Evolutionary conservation across 2,113 vertebrate species (phyloP).

Genomic region (Atherinomorus stipes): DNA sequence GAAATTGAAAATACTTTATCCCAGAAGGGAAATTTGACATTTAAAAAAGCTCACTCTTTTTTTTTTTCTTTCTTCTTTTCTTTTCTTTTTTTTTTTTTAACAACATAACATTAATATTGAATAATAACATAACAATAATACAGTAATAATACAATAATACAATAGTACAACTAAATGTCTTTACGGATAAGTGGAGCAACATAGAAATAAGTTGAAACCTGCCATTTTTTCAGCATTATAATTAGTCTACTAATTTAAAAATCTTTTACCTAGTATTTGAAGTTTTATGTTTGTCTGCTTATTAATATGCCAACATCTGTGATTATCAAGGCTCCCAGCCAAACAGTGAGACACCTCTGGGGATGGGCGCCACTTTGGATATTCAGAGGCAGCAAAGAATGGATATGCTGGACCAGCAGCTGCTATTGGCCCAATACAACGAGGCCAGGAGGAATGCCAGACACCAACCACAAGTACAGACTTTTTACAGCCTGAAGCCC

Average conservation of each 20-base stretch:
- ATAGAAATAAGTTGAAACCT: neutral
- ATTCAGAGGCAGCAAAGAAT: constrained; percentile 96
- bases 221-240: no score
- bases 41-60: no score
- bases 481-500: neutral
- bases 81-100: no score
- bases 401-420: constrained; percentile 93
- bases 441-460: constrained; percentile 85
- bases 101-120: no score
- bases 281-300: neutral
- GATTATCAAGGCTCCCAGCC: constrained; percentile 82
- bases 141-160: no score
- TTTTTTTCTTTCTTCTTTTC: no score
- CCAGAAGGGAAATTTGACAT: no score
- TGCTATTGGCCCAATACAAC: constrained; percentile 91
- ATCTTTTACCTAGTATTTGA: neutral
- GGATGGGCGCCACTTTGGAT: constrained; percentile 97
- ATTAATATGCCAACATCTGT: neutral
- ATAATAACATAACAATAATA: no score
- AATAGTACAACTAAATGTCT: no score
- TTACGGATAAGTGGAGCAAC: neutral
- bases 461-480: constrained; percentile 83
- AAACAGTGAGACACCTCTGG: constrained; percentile 85
- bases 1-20: no score
- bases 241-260: neutral